Evolutionary conservation across 2,797 vertebrate genomes (phyloP).

Genomic region (Acipenser ruthenus): DNA sequence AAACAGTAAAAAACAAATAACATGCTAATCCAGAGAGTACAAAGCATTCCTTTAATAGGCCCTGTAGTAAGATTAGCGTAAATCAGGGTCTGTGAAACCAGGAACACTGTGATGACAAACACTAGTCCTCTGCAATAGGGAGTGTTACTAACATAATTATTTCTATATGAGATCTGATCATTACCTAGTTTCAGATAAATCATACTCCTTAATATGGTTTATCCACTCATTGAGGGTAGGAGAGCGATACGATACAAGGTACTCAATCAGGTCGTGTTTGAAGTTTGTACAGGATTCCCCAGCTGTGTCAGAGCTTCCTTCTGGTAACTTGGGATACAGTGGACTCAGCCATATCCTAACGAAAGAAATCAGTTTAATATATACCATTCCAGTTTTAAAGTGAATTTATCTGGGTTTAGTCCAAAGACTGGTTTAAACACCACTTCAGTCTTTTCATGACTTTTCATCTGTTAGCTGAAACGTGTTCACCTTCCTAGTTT

Average conservation of each 20-base stretch:
- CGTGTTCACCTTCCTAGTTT: too few species aligned
- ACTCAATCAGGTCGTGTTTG: constrained; percentile 81
- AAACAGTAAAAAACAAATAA: too few species aligned
- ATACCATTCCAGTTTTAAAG: too few species aligned
- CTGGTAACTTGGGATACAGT: constrained; percentile 72
- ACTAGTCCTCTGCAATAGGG: background rate
- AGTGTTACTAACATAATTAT: background rate
- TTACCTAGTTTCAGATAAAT: constrained; percentile 82
- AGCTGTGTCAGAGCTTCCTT: constrained; percentile 46
- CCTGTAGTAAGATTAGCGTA: too few species aligned
- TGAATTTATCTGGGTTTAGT: too few species aligned
- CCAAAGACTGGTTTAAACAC: too few species aligned
- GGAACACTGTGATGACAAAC: background rate
- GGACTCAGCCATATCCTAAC: constrained; percentile 91
- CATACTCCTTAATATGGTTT: constrained; percentile 74
- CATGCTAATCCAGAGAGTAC: too few species aligned
- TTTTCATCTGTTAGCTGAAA: too few species aligned
- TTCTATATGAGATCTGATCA: background rate
- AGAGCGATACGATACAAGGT: constrained; percentile 72
- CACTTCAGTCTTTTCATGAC: too few species aligned
- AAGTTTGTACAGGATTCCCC: constrained; percentile 88
- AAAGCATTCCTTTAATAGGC: too few species aligned
- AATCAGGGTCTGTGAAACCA: too few species aligned
- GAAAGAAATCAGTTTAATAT: constrained; percentile 7
- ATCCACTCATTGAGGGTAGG: constrained; percentile 77